phyloP scores from a whole-genome alignment of 2,113 vertebrate species.

The Ranitomeya variabilis region DNA sequence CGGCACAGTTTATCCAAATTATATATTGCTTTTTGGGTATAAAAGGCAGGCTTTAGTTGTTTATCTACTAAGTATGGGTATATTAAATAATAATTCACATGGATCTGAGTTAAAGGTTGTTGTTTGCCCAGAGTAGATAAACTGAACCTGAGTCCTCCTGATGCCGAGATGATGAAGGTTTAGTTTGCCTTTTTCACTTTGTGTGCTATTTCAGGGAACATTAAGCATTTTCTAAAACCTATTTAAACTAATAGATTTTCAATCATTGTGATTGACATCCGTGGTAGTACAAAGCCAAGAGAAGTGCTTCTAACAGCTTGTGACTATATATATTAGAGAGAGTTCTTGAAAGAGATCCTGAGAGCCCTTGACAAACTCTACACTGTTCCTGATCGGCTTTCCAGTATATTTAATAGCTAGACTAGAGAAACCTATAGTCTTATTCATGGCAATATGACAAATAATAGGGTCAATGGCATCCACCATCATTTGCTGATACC shows the following conservation, averaged over 20 bases:
- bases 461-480: too few relatives aligned
- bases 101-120: background rate
- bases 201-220: background rate
- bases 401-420: too few relatives aligned
- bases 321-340: background rate
- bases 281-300: background rate
- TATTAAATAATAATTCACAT: too few relatives aligned
- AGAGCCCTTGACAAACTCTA: too few relatives aligned
- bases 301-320: background rate
- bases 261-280: background rate
- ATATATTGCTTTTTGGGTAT: background rate
- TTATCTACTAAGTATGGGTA: background rate
- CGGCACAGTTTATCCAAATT: background rate
- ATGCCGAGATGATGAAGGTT: background rate
- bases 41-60: background rate
- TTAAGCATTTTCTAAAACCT: background rate
- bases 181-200: background rate
- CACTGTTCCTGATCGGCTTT: too few relatives aligned
- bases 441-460: too few relatives aligned
- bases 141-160: background rate
- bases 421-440: too few relatives aligned
- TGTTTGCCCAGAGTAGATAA: background rate
- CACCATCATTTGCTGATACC: too few relatives aligned
- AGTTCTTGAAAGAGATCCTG: too few relatives aligned
- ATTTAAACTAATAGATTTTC: background rate